Evolutionary conservation across 2,888 invertebrate genomes (phyloP), one percentile per base, ranked within the genome.

Genomic region (Xylophagus ater): DNA sequence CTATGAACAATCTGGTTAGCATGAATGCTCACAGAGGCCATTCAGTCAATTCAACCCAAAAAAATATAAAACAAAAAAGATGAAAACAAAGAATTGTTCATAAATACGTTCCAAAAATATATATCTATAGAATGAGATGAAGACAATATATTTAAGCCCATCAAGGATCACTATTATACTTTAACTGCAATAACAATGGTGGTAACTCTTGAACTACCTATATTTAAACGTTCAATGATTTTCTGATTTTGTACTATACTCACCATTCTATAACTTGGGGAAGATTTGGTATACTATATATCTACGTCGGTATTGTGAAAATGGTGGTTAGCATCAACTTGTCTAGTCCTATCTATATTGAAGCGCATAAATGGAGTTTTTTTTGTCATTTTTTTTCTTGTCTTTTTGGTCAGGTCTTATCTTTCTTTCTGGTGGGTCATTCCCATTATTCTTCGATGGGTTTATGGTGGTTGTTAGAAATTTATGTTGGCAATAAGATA

Each of bases 391-490:
- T n/a, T n/a, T n/a, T n/a, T n/a, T n/a, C n/a, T n/a, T n/a, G n/a
- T n/a, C n/a, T n/a, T n/a, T n/a, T n/a, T n/a, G n/a, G 20, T n/a
- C 13, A 20, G 4, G 5, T 26, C 12, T 26, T 14, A 35, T 29
- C 20, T 29, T 18, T 19, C 7, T 29, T 30, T 46, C 37, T 41
- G 40, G 36, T n/a, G n/a, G n/a, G n/a, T n/a, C n/a, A n/a, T n/a
- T n/a, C n/a, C n/a, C n/a, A n/a, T n/a, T n/a, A n/a, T n/a, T n/a
- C n/a, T n/a, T n/a, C n/a, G n/a, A n/a, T n/a, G 21, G 13, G 29
- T 37, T 30, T 37, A 29, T 30, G 30, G 30, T 12, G 15, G 20
- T 30, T 20, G 20, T 19, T 14, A 28, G 29, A 29, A 29, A 37
- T 37, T 37, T 37, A 37, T 37, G 37, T 15, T 10, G 18, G 15